These are phyloP conservation scores for Euura lappo DNA, from an alignment of 1,140 invertebrate genomes.

Conservation along the genomic window DNA sequence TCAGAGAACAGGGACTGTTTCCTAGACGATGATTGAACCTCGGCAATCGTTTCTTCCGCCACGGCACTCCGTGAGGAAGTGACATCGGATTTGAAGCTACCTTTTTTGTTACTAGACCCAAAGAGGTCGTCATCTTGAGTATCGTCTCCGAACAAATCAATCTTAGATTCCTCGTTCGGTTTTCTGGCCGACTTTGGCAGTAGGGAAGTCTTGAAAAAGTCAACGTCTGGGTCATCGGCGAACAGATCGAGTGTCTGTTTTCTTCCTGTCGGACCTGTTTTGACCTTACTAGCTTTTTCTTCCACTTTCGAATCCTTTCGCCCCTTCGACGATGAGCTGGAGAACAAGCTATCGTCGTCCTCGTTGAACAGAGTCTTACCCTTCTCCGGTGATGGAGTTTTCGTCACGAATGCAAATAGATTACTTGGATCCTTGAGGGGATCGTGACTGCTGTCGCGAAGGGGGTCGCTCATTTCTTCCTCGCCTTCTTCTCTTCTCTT, in stretches of 20 bases:
- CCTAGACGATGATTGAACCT: conserved; percentile 9
- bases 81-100: conserved; percentile 1
- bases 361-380: conserved; percentile 38
- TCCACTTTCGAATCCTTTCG: conserved; percentile 15
- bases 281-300: not conserved
- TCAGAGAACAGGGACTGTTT: conserved; percentile 35
- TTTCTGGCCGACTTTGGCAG: conserved; percentile 41
- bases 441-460: conserved; percentile 48
- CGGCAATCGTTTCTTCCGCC: conserved; percentile 16
- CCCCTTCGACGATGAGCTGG: conserved; percentile 28
- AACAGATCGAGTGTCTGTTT: conserved; percentile 40
- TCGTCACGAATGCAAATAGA: conserved; percentile 56
- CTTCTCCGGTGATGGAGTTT: conserved; percentile 56
- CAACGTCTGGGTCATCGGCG: conserved; percentile 40
- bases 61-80: conserved; percentile 5
- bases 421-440: conserved; percentile 54
- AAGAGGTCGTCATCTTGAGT: conserved; percentile 28
- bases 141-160: conserved; percentile 43
- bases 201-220: conserved; percentile 46
- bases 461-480: conserved; percentile 41
- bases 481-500: conserved; percentile 9
- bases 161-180: conserved; percentile 37
- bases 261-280: conserved; percentile 20
- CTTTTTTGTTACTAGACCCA: conserved; percentile 14
- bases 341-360: conserved; percentile 52